Conservation (phyloP, 2,797 vertebrate genomes). For the Schizothorax lantsangensis region DNA sequence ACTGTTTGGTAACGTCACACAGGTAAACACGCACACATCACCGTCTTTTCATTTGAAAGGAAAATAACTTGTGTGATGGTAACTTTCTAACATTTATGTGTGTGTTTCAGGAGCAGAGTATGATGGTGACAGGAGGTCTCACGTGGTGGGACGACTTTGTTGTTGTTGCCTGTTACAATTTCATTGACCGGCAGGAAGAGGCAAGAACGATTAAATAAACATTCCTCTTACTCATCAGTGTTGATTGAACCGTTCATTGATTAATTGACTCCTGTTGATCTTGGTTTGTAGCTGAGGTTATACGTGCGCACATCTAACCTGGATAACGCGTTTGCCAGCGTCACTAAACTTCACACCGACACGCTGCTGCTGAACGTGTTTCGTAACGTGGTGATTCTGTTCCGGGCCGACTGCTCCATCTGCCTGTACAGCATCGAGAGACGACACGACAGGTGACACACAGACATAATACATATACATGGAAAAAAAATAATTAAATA, state of each 20-base stretch:
- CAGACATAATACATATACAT: neutral
- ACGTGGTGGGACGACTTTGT: constrained; percentile 98
- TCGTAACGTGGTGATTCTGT: constrained; percentile 92
- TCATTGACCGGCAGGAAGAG: constrained; percentile 94
- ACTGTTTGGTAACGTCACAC: constrained; percentile 97
- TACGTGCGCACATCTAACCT: constrained; percentile 93
- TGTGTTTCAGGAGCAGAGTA: constrained; percentile 91
- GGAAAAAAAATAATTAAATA: neutral
- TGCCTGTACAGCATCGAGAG: constrained; percentile 96
- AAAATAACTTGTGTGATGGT: neutral
- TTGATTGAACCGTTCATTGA: constrained; percentile 33
- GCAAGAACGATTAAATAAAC: constrained; percentile 68
- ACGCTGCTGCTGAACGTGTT: constrained; percentile 96
- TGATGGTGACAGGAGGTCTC: constrained; percentile 95
- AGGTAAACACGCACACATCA: constrained; percentile 75
- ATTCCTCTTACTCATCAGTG: too few species aligned
- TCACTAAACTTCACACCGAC: constrained; percentile 91
- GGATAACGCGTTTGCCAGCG: constrained; percentile 93
- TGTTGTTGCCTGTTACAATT: constrained; percentile 96
- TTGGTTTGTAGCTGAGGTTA: constrained; percentile 83
- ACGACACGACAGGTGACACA: constrained; percentile 85
- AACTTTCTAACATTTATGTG: neutral
- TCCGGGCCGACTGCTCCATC: constrained; percentile 96
- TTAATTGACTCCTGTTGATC: neutral
- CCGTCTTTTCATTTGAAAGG: neutral